Base-by-base conservation (phyloP, 1,140 invertebrate genomes). In the Dinoponera quadriceps region DNA sequence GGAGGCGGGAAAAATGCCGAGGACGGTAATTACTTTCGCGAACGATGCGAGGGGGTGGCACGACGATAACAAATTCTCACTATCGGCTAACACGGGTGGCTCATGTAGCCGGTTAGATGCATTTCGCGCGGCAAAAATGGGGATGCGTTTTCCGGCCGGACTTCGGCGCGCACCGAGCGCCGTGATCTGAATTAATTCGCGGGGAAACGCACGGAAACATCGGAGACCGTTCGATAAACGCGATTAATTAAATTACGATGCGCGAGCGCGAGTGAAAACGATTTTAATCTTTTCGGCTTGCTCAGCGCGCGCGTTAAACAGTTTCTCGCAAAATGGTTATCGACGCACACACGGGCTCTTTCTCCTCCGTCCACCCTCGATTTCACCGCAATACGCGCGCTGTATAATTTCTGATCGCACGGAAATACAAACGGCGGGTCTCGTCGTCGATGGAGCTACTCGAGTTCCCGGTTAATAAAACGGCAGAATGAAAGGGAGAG, bases 41-140 rank as follows among this genome's bases (percentile, higher is more conserved):
- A 27, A 29, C 22, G 65, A 27, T 3, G 27, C 44, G 20, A 22
- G 20, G 27, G 20, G 27, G 9, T 1, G 20, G 13, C 22, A n/a
- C 27, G 22, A 16, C 44, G 20, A 48, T 57, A 80, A 71, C 38
- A 38, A 78, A 78, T 78, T 78, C 18, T 78, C 29, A 16, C 29
- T 3, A 55, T 7, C 18, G 14, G 29, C 69, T 80, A 44, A 68
- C 18, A 48, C 13, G 14, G 13, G 0, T 9, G 5, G 33, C 16
- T 69, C 20, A 9, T 66, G 29, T 44, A 69, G 18, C 63, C 1
- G 1, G 13, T 54, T 78, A 44, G 68, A 69, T 69, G 13, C 63
- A 22, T 63, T n/a, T 63, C 25, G n/a, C 27, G 14, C 14, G 38
- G 7, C 65, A 44, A 65, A 80, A 80, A 71, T 25, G 9, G 51